Evolutionary conservation across 2,797 vertebrate species (phyloP), one percentile per base, ranked within the genome.

Genomic region (Apodemus agrarius): DNA sequence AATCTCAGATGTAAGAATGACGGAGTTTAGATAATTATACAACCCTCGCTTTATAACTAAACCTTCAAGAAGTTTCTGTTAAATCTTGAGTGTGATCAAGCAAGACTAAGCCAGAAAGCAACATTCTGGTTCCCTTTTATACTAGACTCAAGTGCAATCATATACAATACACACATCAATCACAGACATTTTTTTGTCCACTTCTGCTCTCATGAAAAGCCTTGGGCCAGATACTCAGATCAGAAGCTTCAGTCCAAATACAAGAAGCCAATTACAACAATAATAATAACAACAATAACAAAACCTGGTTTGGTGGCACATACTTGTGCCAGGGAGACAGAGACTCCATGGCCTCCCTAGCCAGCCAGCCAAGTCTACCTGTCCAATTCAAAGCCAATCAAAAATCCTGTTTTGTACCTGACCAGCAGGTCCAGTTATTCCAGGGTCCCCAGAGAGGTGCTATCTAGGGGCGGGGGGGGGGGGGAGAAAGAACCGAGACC

Each of bases 61-160:
- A 72, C 31, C 29, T 90, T 65, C 19, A 57, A 94, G 57, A 57
- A 89, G 57, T 34, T 89, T 12, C 57, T 91, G 88, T 95, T 54
- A 78, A 61, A 57, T 46, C 26, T 54, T 40, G 29, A 43, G 10
- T 76, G 43, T 54, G 26, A 94, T 75, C 49, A 89, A 82, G 24
- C 78, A 92, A 67, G n/a, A 93, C 1, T 82, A 46, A 85, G n/a
- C 4, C 59, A 94, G 69, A 67, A 49, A 31, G 9, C 40, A 83
- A 93, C 43, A 69, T 86, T 86, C 65, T 93, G 69, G 74, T 82
- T 69, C 81, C 52, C 49, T 94, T 67, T 79, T n/a, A 49, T 21
- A 74, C 29, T 57, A 22, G n/a, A 29, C 52, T 81, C 63, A 82
- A 85, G 14, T 61, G 92, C 34, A 49, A 80, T 84, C 49, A 72